Percentiles rank a stretch among this genome's conserved stretches.
These are phyloP conservation scores for Ariopsis seemanni DNA, from an alignment of 2,113 vertebrate species.

Conservation along the genomic window DNA sequence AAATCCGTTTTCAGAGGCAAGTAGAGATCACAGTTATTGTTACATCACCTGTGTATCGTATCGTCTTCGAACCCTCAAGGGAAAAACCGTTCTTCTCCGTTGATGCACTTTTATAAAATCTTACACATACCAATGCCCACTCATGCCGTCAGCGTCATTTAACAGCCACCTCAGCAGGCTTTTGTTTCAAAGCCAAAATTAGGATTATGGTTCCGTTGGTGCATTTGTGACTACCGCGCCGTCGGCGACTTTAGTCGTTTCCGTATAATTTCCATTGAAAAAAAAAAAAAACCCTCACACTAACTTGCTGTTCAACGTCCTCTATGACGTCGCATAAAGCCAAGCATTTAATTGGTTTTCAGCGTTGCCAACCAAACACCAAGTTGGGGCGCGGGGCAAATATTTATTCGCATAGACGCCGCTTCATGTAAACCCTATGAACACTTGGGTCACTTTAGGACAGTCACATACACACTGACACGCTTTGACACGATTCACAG, in stretches of 20 bases:
- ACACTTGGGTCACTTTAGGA: not conserved
- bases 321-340: slow-evolving; percentile 16
- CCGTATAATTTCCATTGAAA: slow-evolving; percentile 40
- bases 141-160: not conserved
- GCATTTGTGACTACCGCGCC: not conserved
- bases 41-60: slow-evolving; percentile 3
- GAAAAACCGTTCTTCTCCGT: not conserved
- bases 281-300: slow-evolving; percentile 22
- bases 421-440: not conserved
- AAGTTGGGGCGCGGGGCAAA: not conserved
- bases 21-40: not conserved
- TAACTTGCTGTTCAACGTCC: slow-evolving; percentile 23
- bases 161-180: not conserved
- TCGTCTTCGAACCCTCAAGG: not conserved
- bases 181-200: not conserved
- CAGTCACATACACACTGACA: not conserved
- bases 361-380: slow-evolving; percentile 7
- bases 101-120: not conserved
- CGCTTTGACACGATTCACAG: too few species aligned
- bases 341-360: slow-evolving; percentile 6
- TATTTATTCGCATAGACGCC: not conserved
- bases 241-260: not conserved
- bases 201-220: too few species aligned
- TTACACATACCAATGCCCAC: not conserved
- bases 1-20: not conserved